Percentiles rank a stretch among this genome's conserved stretches.
These are phyloP conservation scores for Onthophagus taurus DNA, from an alignment of 1,140 invertebrate species.

Conservation along the genomic window DNA sequence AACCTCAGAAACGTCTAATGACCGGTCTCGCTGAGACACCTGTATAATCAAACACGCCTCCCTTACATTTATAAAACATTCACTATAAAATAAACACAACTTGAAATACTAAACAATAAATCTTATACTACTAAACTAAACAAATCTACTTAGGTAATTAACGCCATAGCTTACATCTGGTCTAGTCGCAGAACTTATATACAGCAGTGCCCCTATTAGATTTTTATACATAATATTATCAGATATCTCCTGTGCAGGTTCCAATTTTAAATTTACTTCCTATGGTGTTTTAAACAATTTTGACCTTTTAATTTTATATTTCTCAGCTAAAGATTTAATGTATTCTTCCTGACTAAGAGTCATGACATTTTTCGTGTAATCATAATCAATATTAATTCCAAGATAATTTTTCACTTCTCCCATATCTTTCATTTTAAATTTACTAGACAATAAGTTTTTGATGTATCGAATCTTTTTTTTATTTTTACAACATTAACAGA, in stretches of 20 bases:
- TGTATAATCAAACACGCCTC: too few relatives aligned
- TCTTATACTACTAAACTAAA: too few relatives aligned
- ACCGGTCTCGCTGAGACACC: too few relatives aligned
- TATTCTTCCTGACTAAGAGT: conserved; percentile 15
- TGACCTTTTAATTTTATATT: conserved; percentile 20
- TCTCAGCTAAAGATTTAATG: conserved; percentile 13
- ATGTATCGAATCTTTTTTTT: conserved; percentile 1
- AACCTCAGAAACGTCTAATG: too few relatives aligned
- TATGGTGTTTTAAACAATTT: conserved; percentile 31
- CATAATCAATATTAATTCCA: conserved; percentile 21
- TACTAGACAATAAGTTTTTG: conserved; percentile 6
- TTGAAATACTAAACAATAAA: too few relatives aligned
- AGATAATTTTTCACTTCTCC: conserved; percentile 18
- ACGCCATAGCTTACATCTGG: conserved; percentile 29
- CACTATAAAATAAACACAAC: too few relatives aligned
- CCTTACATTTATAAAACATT: too few relatives aligned
- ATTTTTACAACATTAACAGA: conserved; percentile 14
- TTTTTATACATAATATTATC: conserved; percentile 22
- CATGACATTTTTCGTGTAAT: conserved; percentile 12
- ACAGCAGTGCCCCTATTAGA: conserved; percentile 34
- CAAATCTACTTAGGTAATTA: conserved; percentile 30
- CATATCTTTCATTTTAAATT: conserved; percentile 19
- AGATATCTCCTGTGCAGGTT: conserved; percentile 12
- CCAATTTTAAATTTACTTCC: conserved; percentile 38
- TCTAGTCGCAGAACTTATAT: conserved; percentile 36